A percentile compares a stretch with the other conserved stretches of the same genome.
These are phyloP conservation scores for Chlorodrepanis virens DNA, from an alignment of 2,113 vertebrate species.

Conservation along the genomic window DNA sequence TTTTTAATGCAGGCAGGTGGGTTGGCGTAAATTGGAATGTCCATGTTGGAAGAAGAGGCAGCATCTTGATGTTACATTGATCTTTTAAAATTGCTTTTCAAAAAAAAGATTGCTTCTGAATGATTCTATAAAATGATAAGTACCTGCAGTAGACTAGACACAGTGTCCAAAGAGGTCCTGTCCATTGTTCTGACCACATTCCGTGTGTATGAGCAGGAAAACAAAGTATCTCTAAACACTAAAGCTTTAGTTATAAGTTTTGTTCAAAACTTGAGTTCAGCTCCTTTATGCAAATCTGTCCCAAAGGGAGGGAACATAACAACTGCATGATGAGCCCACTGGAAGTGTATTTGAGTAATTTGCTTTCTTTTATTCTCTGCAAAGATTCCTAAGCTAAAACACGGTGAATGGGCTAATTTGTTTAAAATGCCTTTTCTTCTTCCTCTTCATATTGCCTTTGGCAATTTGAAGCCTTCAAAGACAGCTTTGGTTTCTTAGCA, in stretches of 20 bases:
- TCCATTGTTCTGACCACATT: not conserved
- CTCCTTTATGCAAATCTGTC: not conserved
- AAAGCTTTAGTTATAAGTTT: not conserved
- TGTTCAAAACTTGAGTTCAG: not conserved
- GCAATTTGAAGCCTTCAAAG: conserved; percentile 35
- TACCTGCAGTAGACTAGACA: not conserved
- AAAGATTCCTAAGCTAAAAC: not conserved
- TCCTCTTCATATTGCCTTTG: not conserved
- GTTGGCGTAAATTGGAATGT: not conserved
- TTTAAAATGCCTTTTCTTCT: conserved; percentile 17
- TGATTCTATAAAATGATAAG: not conserved
- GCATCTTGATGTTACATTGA: not conserved
- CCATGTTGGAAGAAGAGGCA: not conserved
- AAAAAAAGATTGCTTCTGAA: not conserved
- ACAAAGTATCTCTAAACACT: not conserved
- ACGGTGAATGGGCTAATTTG: not conserved
- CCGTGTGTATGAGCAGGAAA: not conserved
- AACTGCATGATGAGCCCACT: not conserved
- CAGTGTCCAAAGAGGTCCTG: not conserved
- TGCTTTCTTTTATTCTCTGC: not conserved
- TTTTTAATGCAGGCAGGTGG: not conserved
- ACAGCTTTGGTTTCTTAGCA: not conserved
- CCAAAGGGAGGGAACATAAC: not conserved
- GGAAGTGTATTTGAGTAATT: not conserved
- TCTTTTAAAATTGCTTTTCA: not conserved